A percentile compares a stretch with the other conserved stretches of the same genome.
phyloP scores from a whole-genome alignment of 2,888 invertebrate species.

The Xestia ashworthii region DNA sequence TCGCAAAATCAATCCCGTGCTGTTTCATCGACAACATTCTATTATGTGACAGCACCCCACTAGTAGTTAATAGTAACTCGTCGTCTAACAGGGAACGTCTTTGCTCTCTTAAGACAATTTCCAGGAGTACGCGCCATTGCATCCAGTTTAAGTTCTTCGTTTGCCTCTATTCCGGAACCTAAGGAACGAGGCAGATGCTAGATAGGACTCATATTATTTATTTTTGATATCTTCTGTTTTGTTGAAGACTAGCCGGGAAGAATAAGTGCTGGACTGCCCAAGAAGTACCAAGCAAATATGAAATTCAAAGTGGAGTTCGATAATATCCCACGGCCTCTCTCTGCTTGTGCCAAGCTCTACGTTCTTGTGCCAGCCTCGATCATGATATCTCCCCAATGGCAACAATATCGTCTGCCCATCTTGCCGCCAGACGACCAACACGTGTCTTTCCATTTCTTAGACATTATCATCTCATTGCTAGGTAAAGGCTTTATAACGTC shows the following conservation, averaged over 20 bases:
- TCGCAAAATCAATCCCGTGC: background rate
- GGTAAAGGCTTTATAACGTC: background rate
- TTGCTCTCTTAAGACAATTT: conserved; percentile 88
- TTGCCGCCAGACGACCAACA: no score
- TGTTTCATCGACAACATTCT: conserved; percentile 39
- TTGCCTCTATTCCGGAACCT: conserved; percentile 68
- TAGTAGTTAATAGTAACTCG: conserved; percentile 86
- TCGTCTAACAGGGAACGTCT: conserved; percentile 81
- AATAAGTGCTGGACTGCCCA: background rate
- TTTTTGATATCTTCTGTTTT: background rate
- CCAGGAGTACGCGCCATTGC: conserved; percentile 83
- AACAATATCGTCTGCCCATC: no score
- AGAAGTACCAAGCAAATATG: background rate
- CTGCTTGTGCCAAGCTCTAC: no score
- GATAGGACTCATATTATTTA: background rate
- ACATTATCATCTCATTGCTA: background rate
- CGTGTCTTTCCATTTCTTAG: no score
- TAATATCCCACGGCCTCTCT: no score
- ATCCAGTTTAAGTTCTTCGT: conserved; percentile 77
- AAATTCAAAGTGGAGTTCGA: background rate
- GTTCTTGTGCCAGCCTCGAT: no score
- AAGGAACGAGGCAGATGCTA: conserved; percentile 47
- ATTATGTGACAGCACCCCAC: conserved; percentile 68
- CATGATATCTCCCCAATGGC: no score
- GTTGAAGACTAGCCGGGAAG: background rate